Conservation (phyloP, 2,113 vertebrate species). For the Halcyon malimbica region DNA sequence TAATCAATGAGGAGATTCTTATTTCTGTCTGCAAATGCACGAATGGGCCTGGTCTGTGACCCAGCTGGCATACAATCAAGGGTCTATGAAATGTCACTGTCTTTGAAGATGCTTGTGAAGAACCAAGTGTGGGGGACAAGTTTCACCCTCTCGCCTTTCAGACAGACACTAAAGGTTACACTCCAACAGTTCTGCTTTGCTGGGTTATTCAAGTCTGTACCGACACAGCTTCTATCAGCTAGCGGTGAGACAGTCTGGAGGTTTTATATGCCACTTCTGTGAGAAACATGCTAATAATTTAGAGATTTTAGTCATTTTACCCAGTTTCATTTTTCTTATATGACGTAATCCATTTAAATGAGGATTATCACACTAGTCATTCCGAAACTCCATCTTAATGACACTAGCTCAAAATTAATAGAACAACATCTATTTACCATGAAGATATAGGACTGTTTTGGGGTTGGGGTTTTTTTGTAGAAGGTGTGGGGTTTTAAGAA, state of each 20-base stretch:
- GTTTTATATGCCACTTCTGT: not conserved
- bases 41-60: not conserved
- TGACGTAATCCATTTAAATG: not conserved
- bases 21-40: not conserved
- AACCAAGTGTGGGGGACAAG: fast-evolving
- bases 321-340: not conserved
- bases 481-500: not conserved
- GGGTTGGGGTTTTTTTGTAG: not conserved
- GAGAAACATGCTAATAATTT: not conserved
- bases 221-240: not conserved
- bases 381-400: not conserved
- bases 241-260: not conserved
- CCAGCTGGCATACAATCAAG: not conserved
- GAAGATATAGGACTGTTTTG: not conserved
- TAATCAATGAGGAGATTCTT: not conserved
- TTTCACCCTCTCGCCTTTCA: not conserved
- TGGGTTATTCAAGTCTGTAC: not conserved
- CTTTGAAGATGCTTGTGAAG: not conserved
- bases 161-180: fast-evolving
- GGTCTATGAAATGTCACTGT: not conserved
- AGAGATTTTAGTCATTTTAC: not conserved
- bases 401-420: not conserved
- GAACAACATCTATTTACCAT: not conserved
- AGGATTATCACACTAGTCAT: not conserved
- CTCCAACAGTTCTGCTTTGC: not conserved